Base-by-base conservation (phyloP, 2,113 vertebrate genomes). In the Ameiurus melas region DNA sequence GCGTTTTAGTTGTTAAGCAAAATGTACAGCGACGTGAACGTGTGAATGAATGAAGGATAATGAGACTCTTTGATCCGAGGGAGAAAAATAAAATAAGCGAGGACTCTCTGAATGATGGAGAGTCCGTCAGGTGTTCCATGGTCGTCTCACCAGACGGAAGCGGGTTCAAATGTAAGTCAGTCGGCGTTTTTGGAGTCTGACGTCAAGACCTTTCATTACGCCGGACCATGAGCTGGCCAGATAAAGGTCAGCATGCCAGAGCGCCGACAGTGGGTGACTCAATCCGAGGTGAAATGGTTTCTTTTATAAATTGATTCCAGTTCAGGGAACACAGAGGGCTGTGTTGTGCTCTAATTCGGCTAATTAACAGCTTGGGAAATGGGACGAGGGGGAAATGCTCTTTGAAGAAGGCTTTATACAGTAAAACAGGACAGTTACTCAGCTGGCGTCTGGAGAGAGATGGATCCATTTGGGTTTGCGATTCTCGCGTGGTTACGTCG, bases 241-340 rank as follows among this genome's bases (percentile, higher is more conserved):
- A 91, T 90, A 95, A 96, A 96, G 95, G 95, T 95, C 95, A 96
- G 92, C 92, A 91, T 94, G 93, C 94, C 94, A 93, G 90, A 92
- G 91, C 86, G 92, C 89, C 93, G 93, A 95, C 94, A 93, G 93
- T 93, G 90, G 85, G 92, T 90, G 86, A 89, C 93, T 94, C 93
- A 94, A 95, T 94, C 93, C 92, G 92, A 94, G 92, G 92, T 94
- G 93, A 94, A 95, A 95, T 93, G 93, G 92, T 95, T 95, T 92
- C 90, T 94, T 94, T 95, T 94, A 91, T 90, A 94, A 95, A 95
- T 93, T 93, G 94, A 95, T 95, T 95, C 92, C 92, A 94, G 93
- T 93, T 93, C 83, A 60, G 88, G 92, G 89, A 87, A 92, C 93
- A 95, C 93, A 89, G 95, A 95, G 92, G 93, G 91, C 68, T 81